A percentile compares a stretch with the other conserved stretches of the same genome.
These are phyloP conservation scores for Cepaea nemoralis DNA, from an alignment of 1,140 invertebrate genomes.

Conservation along the genomic window DNA sequence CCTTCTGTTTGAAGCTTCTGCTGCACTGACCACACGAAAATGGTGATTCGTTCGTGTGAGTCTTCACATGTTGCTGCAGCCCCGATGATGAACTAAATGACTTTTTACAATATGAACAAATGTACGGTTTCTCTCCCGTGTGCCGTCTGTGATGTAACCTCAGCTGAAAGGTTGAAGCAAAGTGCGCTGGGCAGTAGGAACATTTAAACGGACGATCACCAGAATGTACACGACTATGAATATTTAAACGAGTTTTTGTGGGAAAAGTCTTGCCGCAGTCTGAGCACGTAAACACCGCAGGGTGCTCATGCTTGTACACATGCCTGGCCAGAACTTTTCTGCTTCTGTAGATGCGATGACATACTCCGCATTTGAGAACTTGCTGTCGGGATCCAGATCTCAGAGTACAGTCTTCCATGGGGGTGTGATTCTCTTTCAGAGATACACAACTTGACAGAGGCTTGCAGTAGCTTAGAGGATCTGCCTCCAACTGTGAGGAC, in stretches of 20 bases:
- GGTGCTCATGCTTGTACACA: neutral
- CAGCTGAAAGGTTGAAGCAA: neutral
- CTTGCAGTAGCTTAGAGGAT: no score
- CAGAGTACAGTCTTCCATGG: neutral
- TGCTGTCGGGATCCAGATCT: neutral
- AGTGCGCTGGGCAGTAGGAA: neutral
- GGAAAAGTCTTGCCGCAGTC: conserved; percentile 6
- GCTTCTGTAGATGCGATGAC: neutral
- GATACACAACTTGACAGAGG: no score
- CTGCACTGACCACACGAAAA: neutral
- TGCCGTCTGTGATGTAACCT: neutral
- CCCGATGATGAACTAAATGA: neutral
- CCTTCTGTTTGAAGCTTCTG: neutral
- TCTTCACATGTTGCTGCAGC: neutral
- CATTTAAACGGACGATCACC: conserved; percentile 1
- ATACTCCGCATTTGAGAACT: neutral
- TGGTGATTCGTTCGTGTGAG: neutral
- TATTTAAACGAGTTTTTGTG: neutral
- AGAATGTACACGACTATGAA: conserved; percentile 2
- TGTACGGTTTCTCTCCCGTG: conserved; percentile 35
- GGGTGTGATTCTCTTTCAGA: no score
- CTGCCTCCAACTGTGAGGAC: no score
- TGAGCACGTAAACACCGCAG: neutral
- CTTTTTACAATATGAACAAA: neutral
- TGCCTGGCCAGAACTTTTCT: neutral